Conservation (phyloP, 1,140 invertebrate genomes). For the Acromyrmex charruanus region DNA sequence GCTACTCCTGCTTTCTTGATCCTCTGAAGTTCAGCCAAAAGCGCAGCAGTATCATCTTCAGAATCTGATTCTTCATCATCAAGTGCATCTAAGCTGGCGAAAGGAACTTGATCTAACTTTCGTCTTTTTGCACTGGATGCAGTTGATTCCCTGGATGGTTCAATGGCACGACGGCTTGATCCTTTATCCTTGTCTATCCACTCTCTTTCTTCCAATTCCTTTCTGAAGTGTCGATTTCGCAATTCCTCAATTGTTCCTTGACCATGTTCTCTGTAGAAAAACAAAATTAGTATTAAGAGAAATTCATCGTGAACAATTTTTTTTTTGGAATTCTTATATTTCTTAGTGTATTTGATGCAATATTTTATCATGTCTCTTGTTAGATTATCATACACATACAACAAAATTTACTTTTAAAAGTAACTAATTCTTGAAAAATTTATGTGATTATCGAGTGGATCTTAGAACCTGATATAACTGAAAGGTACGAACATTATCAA, state of each 20-base stretch:
- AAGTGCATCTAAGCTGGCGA: constrained; percentile 96
- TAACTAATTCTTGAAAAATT: too few species aligned
- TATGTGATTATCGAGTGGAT: too few species aligned
- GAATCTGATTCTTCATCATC: constrained; percentile 95
- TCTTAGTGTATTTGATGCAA: too few species aligned
- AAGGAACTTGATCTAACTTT: constrained; percentile 92
- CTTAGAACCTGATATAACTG: too few species aligned
- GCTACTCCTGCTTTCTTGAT: constrained; percentile 98
- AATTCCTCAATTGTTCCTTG: constrained; percentile 97
- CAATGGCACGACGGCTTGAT: constrained; percentile 81
- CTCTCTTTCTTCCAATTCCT: constrained; percentile 98
- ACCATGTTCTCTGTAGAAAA: constrained; percentile 94
- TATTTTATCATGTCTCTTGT: too few species aligned
- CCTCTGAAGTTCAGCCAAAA: constrained; percentile 97
- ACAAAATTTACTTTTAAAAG: too few species aligned
- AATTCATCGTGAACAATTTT: neutral
- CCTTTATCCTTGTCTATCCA: constrained; percentile 88
- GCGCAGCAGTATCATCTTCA: constrained; percentile 97
- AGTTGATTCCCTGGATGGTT: constrained; percentile 82
- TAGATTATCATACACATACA: too few species aligned
- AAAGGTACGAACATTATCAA: too few species aligned
- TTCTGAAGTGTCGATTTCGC: constrained; percentile 96
- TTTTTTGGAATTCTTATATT: neutral
- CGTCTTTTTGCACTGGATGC: constrained; percentile 88
- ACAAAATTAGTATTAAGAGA: constrained; percentile 26